phyloP scores from a whole-genome alignment of 2,113 vertebrate species.

The Embiotoca jacksoni region DNA sequence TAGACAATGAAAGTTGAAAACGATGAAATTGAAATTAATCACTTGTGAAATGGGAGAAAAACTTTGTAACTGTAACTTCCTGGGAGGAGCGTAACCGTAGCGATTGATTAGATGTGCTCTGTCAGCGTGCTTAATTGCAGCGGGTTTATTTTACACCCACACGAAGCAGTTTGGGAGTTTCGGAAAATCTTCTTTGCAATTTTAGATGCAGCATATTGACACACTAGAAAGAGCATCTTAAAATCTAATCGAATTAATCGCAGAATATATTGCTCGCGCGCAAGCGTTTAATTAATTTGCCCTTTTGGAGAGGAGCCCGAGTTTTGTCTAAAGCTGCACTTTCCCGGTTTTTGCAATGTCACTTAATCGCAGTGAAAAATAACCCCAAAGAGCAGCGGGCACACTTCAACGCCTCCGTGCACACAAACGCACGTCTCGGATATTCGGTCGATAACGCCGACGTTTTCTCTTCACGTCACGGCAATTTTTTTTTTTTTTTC shows the following conservation, averaged over 20 bases:
- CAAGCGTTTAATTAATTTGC: constrained; percentile 2
- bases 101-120: constrained; percentile 42
- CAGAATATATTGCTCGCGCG: not conserved
- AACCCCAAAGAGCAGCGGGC: too few relatives aligned
- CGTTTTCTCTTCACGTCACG: not conserved
- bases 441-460: too few relatives aligned
- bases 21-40: constrained; percentile 4
- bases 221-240: not conserved
- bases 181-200: constrained; percentile 21
- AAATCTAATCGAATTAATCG: constrained; percentile 28
- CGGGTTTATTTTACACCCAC: constrained; percentile 28
- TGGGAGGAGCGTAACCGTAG: not conserved
- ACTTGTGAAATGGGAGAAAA: not conserved
- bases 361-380: too few relatives aligned
- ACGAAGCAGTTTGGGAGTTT: not conserved
- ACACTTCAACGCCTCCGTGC: too few relatives aligned
- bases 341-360: not conserved
- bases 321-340: not conserved
- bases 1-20: constrained; percentile 20
- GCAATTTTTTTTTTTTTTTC: not conserved
- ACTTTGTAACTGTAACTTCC: constrained; percentile 9
- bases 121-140: constrained; percentile 6
- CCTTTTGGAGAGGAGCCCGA: constrained; percentile 13
- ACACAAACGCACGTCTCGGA: too few relatives aligned
- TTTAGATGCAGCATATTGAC: not conserved